Evolutionary conservation across 2,888 invertebrate genomes (phyloP).

Genomic region (Hirtodrosophila histrioides): DNA sequence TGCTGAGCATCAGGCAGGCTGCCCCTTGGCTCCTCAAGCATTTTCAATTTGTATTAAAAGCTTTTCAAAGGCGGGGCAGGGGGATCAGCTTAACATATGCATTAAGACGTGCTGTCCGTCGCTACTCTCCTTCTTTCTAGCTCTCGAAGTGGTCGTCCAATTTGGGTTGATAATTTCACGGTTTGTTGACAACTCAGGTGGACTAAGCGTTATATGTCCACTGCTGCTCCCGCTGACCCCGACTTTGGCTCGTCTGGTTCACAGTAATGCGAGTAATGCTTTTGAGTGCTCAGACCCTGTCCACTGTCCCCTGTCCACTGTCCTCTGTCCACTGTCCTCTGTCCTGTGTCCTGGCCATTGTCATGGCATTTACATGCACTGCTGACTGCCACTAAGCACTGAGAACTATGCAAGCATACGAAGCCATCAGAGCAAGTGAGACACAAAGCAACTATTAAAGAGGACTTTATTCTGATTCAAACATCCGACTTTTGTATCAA

Average conservation of each 20-base stretch:
- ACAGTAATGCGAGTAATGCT: conserved; percentile 50
- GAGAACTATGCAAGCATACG: conserved; percentile 51
- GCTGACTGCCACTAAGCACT: conserved; percentile 73
- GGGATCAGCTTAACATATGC: conserved; percentile 69
- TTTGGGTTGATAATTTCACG: conserved; percentile 81
- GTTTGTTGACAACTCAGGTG: conserved; percentile 82
- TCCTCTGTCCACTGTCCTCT: not conserved
- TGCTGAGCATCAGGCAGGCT: conserved; percentile 26
- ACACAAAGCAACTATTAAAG: conserved; percentile 41
- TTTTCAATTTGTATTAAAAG: conserved; percentile 81
- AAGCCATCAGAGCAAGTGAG: conserved; percentile 32
- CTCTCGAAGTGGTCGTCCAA: conserved; percentile 62
- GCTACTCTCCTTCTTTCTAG: conserved; percentile 3
- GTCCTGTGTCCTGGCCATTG: conserved; percentile 49
- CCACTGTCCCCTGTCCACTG: not conserved
- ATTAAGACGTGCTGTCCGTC: conserved; percentile 46
- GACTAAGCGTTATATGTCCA: conserved; percentile 60
- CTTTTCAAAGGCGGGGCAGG: conserved; percentile 46
- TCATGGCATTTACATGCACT: conserved; percentile 80
- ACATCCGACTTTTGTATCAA: conserved; percentile 57
- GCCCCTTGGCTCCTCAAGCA: conserved; percentile 47
- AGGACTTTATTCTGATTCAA: conserved; percentile 62
- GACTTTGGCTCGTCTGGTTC: conserved; percentile 40
- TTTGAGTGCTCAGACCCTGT: conserved; percentile 30
- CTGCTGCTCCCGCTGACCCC: conserved; percentile 25